These are phyloP conservation scores for Melipona bicolor DNA, from an alignment of 2,888 invertebrate species.

Conservation along the genomic window DNA sequence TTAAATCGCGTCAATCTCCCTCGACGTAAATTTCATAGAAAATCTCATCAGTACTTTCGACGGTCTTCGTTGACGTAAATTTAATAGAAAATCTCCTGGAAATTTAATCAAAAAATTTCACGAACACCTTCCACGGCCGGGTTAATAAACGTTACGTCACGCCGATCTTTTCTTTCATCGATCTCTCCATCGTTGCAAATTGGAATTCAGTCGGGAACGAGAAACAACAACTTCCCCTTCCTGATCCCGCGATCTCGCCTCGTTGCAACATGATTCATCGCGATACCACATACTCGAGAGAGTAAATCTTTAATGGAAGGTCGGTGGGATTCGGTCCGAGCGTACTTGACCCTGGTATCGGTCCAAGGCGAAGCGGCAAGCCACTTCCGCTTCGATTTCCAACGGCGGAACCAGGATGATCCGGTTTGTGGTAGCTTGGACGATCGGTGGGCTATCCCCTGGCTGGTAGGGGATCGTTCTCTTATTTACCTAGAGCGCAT, in stretches of 20 bases:
- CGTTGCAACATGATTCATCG: slow-evolving; percentile 49
- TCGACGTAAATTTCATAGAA: no score
- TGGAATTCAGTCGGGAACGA: background rate
- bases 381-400: slow-evolving; percentile 35
- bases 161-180: background rate
- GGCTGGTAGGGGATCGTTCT: slow-evolving; percentile 53
- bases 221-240: background rate
- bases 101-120: no score
- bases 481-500: slow-evolving; percentile 74
- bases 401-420: slow-evolving; percentile 23
- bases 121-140: background rate
- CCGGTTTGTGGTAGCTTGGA: background rate
- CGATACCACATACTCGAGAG: slow-evolving; percentile 24
- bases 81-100: no score
- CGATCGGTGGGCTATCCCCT: background rate
- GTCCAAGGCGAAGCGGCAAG: slow-evolving; percentile 48
- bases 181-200: background rate
- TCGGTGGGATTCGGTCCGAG: slow-evolving; percentile 28
- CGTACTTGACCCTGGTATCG: slow-evolving; percentile 54
- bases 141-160: background rate
- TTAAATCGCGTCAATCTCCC: no score
- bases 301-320: slow-evolving; percentile 32
- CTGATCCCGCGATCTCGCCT: background rate
- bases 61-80: no score
- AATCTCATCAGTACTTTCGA: no score